Evolutionary conservation across 2,797 vertebrate species (phyloP), one percentile per base, ranked within the genome.

Genomic region (Rachycentron canadum): DNA sequence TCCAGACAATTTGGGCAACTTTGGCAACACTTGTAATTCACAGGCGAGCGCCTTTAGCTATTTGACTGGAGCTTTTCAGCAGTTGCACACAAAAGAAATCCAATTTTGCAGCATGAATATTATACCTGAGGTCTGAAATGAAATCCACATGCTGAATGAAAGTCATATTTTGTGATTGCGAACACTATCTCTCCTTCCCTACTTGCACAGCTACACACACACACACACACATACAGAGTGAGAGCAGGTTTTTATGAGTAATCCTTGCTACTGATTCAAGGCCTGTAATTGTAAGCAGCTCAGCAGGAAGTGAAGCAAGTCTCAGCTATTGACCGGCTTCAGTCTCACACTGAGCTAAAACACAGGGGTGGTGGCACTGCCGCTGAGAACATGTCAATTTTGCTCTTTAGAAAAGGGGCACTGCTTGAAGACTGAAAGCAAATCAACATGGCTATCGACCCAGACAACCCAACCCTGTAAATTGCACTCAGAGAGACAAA

Each of bases 351-450:
- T 78, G 89, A 76, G 88, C 88, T 86, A 85, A 88, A 90, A 92
- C 85, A 90, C 85, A 74, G 86, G 83, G 87, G 86, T 88, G 90
- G 85, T 87, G 90, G 89, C 85, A 85, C 76, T 49, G 84, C 91
- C 7, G 83, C 92, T 88, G 92, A 88, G 91, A 92, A 91, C 90
- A 87, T 84, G 91, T 93, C 92, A 92, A 93, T 94, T 91, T 87
- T 93, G 92, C 92, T 93, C 92, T 93, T 94, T 93, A 89, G 87
- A 93, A 92, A 94, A 84, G 86, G 85, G 88, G 78, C 89, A 77
- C 85, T 67, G 86, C 86, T 92, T 79, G 87, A 88, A 90, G 89
- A 92, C 91, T 92, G 93, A 91, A 91, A 91, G 91, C 89, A 90
- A 94, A 94, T 94, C 93, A 93, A 91, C 90, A 66, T 45, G 4